phyloP scores from a whole-genome alignment of 2,113 vertebrate genomes.

The Menidia beryllina region DNA sequence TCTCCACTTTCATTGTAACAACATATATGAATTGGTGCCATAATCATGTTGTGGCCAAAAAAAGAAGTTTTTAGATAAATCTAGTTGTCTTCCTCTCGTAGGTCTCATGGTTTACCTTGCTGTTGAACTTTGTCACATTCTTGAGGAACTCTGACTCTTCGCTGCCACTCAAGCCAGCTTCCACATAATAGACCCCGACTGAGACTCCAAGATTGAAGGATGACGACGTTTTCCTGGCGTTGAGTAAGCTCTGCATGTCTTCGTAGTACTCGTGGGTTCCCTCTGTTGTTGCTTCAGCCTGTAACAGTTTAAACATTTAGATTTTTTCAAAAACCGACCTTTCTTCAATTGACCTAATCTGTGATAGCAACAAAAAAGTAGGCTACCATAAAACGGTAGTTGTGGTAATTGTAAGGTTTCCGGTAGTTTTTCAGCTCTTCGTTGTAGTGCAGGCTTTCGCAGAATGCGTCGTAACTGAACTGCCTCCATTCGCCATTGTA shows the following conservation, averaged over 20 bases:
- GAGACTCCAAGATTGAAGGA: conserved; percentile 49
- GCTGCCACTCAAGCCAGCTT: conserved; percentile 45
- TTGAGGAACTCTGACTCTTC: conserved; percentile 47
- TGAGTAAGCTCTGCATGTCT: conserved; percentile 79
- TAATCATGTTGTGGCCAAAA: too few species aligned
- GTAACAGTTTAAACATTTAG: not conserved
- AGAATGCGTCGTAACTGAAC: conserved; percentile 85
- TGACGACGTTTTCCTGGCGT: conserved; percentile 58
- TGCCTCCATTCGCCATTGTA: conserved; percentile 95
- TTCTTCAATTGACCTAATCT: not conserved
- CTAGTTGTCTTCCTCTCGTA: too few species aligned
- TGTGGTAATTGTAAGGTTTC: conserved; percentile 91
- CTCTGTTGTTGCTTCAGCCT: conserved; percentile 88
- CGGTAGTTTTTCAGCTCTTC: conserved; percentile 91
- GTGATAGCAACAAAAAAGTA: not conserved
- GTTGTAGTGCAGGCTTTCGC: conserved; percentile 89
- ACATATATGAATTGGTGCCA: too few species aligned
- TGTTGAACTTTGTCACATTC: conserved; percentile 79
- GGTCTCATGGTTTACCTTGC: conserved; percentile 82
- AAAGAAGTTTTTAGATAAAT: too few species aligned
- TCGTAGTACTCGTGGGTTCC: conserved; percentile 82
- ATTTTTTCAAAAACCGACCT: not conserved
- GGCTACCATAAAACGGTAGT: conserved; percentile 88
- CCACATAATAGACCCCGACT: conserved; percentile 21
- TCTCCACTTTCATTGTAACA: too few species aligned